These are phyloP conservation scores for Ardeotis arabs DNA, from an alignment of 2,113 vertebrate genomes.

Conservation along the genomic window DNA sequence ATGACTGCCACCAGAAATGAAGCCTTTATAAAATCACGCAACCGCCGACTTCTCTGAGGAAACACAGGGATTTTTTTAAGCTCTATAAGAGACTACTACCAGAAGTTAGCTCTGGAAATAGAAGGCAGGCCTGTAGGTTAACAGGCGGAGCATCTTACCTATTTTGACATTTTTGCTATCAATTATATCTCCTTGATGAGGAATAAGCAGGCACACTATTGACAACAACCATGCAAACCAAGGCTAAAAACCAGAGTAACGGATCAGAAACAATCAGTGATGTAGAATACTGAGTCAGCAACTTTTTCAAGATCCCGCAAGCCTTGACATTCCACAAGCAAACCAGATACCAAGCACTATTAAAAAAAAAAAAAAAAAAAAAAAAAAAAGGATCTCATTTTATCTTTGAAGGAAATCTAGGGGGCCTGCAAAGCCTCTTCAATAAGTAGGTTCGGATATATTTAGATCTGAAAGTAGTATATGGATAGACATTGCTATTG, in stretches of 20 bases:
- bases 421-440: neutral
- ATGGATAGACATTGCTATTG: neutral
- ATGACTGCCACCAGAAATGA: neutral
- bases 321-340: neutral
- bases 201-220: neutral
- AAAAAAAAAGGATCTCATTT: neutral
- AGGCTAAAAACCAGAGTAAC: neutral
- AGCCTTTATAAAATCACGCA: neutral
- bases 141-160: neutral
- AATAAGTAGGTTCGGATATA: neutral
- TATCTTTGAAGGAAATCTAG: neutral
- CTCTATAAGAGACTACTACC: neutral
- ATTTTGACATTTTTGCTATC: neutral
- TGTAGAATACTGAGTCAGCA: neutral
- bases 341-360: neutral
- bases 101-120: neutral
- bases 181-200: neutral
- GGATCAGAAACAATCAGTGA: neutral
- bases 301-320: neutral
- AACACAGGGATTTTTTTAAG: neutral
- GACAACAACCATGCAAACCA: neutral
- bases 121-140: neutral
- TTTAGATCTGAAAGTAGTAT: neutral
- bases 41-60: neutral
- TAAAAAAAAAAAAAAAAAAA: neutral